A percentile compares a stretch with the other conserved stretches of the same genome.
Conservation (phyloP, 2,888 invertebrate genomes). For the Macrophya annulata region DNA sequence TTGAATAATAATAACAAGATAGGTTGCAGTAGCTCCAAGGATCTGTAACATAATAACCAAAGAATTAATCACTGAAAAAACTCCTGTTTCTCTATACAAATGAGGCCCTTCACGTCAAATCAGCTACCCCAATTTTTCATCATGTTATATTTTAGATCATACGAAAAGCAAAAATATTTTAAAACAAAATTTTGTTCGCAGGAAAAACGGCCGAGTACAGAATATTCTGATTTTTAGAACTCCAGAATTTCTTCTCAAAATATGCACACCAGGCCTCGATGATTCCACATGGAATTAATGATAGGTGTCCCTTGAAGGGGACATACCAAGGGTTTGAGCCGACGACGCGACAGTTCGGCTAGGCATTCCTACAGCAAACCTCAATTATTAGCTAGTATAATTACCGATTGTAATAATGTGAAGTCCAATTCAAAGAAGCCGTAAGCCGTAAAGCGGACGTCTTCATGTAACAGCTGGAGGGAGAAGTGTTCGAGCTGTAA, state of each 20-base stretch:
- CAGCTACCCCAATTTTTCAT: too few species aligned
- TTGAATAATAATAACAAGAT: constrained; percentile 12
- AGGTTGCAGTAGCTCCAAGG: background rate
- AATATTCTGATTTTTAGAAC: background rate
- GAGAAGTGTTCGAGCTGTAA: constrained; percentile 13
- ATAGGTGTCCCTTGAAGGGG: background rate
- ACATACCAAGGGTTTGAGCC: background rate
- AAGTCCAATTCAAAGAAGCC: background rate
- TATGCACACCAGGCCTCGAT: background rate
- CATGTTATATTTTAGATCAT: background rate
- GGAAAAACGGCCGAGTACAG: too few species aligned
- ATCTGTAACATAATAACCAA: background rate
- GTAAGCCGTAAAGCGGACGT: background rate
- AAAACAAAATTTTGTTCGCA: background rate
- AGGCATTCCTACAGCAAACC: background rate
- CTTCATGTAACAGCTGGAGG: background rate
- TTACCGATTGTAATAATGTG: constrained; percentile 20
- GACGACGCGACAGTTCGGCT: background rate
- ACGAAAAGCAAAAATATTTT: background rate
- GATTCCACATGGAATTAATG: background rate
- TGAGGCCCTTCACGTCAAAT: too few species aligned
- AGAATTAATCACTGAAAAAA: background rate
- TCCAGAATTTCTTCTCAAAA: background rate
- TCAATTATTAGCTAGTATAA: background rate
- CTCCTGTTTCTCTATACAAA: background rate